Percentiles rank a stretch among this genome's conserved stretches.
Evolutionary conservation across 2,797 vertebrate genomes (phyloP).

Genomic region (Sebastes nivosus): DNA sequence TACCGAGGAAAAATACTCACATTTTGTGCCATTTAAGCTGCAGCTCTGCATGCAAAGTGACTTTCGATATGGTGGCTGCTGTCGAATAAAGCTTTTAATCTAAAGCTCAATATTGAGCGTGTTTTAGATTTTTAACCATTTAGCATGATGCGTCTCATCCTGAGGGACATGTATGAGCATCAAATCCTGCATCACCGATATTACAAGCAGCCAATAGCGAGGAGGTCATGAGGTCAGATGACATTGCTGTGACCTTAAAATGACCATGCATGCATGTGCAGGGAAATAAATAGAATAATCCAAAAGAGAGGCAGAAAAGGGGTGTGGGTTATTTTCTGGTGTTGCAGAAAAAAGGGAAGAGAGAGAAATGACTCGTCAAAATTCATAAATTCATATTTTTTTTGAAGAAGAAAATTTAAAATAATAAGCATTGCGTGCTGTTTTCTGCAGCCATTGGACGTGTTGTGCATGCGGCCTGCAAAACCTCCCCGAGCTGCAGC

Average conservation of each 20-base stretch:
- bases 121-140: constrained; percentile 34
- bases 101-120: constrained; percentile 24
- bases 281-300: constrained; percentile 11
- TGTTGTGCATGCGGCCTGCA: constrained; percentile 43
- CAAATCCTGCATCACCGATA: constrained; percentile 25
- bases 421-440: neutral
- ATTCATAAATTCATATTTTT: constrained; percentile 62
- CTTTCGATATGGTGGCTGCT: constrained; percentile 17
- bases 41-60: constrained; percentile 38
- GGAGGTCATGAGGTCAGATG: constrained; percentile 58
- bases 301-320: neutral
- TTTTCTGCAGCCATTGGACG: constrained; percentile 29
- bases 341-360: neutral
- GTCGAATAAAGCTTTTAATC: constrained; percentile 53
- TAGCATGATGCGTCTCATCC: constrained; percentile 26
- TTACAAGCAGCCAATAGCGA: constrained; percentile 36
- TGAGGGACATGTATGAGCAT: constrained; percentile 7
- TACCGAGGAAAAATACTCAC: neutral
- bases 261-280: constrained; percentile 38
- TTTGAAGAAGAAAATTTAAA: neutral
- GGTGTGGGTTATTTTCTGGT: neutral
- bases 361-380: constrained; percentile 13
- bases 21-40: constrained; percentile 14
- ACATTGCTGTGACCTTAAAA: constrained; percentile 37
- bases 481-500: neutral